Percentiles rank a stretch among this genome's conserved stretches.
phyloP scores from a whole-genome alignment of 2,797 vertebrate species.

The Pteronotus mesoamericanus region DNA sequence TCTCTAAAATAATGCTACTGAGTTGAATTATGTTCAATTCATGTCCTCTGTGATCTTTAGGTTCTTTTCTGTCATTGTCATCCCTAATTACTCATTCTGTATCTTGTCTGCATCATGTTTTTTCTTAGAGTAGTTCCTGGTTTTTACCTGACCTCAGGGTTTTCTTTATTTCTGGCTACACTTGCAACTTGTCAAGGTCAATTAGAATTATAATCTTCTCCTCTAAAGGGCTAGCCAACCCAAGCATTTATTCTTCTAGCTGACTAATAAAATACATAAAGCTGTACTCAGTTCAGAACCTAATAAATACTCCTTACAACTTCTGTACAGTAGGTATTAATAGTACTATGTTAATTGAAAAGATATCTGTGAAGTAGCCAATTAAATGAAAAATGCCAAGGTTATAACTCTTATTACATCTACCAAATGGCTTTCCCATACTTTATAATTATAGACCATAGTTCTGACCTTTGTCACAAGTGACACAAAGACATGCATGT shows the following conservation, averaged over 20 bases:
- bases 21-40: constrained; percentile 32
- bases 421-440: not conserved
- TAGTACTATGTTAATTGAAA: not conserved
- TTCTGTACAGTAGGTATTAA: not conserved
- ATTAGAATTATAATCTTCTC: constrained; percentile 49
- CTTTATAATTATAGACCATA: not conserved
- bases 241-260: constrained; percentile 30
- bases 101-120: not conserved
- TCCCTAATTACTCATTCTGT: constrained; percentile 25
- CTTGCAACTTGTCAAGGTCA: constrained; percentile 52
- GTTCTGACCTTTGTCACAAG: not conserved
- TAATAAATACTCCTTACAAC: not conserved
- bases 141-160: constrained; percentile 42
- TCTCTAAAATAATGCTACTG: not conserved
- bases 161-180: constrained; percentile 49
- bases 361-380: not conserved
- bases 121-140: not conserved
- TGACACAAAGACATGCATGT: not conserved
- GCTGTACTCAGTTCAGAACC: not conserved
- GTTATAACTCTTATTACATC: not conserved
- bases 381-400: not conserved
- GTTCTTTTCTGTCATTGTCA: not conserved
- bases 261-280: constrained; percentile 44
- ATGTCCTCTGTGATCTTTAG: constrained; percentile 13
- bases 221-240: not conserved